Evolutionary conservation across 2,113 vertebrate species (phyloP).

Genomic region (Sus scrofa): T2T-Sscrofa CM000824.6:188160001-188160500

Average conservation of each 20-base stretch:
- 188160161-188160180: conserved; percentile 11
- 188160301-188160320: not conserved
- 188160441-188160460: not conserved
- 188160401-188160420: conserved; percentile 1
- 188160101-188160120: not conserved
- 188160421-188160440: conserved; percentile 39
- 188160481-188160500: no score
- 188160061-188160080: conserved; percentile 36
- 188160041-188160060: conserved; percentile 16
- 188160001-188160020: not conserved
- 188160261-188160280: not conserved
- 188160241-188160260: conserved; percentile 1
- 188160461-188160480: conserved; percentile 38
- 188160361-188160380: not conserved
- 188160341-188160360: not conserved
- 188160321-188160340: not conserved
- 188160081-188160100: not conserved
- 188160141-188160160: conserved; percentile 27
- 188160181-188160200: not conserved
- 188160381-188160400: not conserved
- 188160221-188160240: not conserved
- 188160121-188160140: not conserved
- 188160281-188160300: not conserved
- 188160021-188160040: conserved; percentile 19
- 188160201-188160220: not conserved